Conservation (phyloP, 2,888 invertebrate genomes). For the Amorpha juglandis region DNA sequence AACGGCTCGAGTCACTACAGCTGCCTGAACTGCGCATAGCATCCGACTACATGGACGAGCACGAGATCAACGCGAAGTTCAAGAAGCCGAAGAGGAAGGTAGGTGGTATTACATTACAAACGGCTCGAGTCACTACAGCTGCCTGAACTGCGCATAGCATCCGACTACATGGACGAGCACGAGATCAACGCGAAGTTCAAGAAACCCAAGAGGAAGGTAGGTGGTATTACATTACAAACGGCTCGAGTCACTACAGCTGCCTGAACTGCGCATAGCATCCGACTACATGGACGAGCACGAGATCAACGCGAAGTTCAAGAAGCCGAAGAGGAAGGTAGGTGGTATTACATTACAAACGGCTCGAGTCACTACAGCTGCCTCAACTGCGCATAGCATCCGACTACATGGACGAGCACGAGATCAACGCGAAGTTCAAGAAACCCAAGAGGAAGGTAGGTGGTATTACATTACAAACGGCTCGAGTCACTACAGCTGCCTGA, state of each 20-base stretch:
- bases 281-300: slow-evolving; percentile 96
- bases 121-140: slow-evolving; percentile 89
- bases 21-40: slow-evolving; percentile 89
- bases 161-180: slow-evolving; percentile 94
- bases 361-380: slow-evolving; percentile 88
- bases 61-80: slow-evolving; percentile 92
- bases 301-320: slow-evolving; percentile 93
- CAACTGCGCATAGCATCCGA: slow-evolving; percentile 91
- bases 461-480: too few relatives aligned
- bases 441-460: slow-evolving; percentile 88
- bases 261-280: slow-evolving; percentile 89
- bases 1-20: slow-evolving; percentile 89
- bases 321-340: slow-evolving; percentile 89
- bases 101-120: slow-evolving; percentile 11
- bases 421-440: slow-evolving; percentile 94
- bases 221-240: neutral
- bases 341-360: too few relatives aligned
- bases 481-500: slow-evolving; percentile 88
- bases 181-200: slow-evolving; percentile 94
- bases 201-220: slow-evolving; percentile 91
- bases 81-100: slow-evolving; percentile 94
- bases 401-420: slow-evolving; percentile 93
- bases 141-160: slow-evolving; percentile 88
- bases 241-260: slow-evolving; percentile 89
- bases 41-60: slow-evolving; percentile 93